Evolutionary conservation across 2,113 vertebrate species (phyloP).

Genomic region (Bombycilla garrulus): DNA sequence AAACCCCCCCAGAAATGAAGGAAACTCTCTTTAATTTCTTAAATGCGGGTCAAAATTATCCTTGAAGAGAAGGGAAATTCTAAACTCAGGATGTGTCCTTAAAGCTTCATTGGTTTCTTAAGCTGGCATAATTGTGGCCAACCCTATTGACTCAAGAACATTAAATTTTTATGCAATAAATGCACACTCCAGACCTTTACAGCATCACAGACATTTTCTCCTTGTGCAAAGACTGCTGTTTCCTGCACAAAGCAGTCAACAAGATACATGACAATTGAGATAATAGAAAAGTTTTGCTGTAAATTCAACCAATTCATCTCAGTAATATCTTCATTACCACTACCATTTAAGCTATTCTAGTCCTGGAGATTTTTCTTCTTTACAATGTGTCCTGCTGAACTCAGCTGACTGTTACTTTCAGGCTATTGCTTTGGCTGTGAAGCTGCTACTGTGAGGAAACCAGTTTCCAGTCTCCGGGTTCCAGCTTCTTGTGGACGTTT

Average conservation of each 20-base stretch:
- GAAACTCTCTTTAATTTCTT: neutral
- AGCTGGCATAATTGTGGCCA: neutral
- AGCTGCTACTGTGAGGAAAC: neutral
- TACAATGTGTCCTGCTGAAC: neutral
- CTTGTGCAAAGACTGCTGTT: neutral
- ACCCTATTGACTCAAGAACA: neutral
- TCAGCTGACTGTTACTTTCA: neutral
- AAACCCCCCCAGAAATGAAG: neutral
- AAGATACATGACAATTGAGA: neutral
- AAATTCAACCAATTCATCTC: neutral
- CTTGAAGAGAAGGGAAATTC: neutral
- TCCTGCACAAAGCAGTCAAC: neutral
- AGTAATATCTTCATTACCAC: neutral
- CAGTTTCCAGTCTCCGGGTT: neutral
- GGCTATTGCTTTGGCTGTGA: neutral
- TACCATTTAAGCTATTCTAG: neutral
- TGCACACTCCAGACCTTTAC: neutral
- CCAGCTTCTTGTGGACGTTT: neutral
- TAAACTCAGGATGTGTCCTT: neutral
- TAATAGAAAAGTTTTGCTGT: neutral
- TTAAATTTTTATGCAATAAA: constrained; percentile 6
- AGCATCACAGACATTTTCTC: neutral
- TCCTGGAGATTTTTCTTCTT: neutral
- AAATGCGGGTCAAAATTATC: neutral
- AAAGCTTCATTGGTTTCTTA: neutral